phyloP scores from a whole-genome alignment of 2,113 vertebrate genomes.

The Phyllopteryx taeniolatus region DNA sequence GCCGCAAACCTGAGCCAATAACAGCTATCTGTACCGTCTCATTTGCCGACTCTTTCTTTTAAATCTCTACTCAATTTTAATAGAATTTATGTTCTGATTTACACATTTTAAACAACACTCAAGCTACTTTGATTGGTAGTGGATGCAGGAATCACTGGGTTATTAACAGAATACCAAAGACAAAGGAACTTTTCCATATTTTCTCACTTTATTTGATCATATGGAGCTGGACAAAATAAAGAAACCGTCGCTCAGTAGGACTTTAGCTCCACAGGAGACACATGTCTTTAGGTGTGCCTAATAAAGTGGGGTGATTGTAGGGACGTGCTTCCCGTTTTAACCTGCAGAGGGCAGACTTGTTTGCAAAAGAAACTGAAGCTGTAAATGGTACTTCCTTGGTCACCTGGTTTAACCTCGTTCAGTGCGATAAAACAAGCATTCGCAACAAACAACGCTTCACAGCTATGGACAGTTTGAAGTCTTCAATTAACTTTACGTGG shows the following conservation, averaged over 20 bases:
- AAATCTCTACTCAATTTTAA: too few species aligned
- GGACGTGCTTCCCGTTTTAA: background rate
- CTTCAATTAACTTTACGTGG: too few species aligned
- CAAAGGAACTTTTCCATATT: background rate
- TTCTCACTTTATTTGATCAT: background rate
- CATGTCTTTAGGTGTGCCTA: background rate
- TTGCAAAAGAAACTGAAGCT: constrained; percentile 12
- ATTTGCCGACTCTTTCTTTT: too few species aligned
- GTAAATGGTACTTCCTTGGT: constrained; percentile 5
- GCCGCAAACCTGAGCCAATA: too few species aligned
- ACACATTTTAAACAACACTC: too few species aligned
- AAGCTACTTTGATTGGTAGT: too few species aligned
- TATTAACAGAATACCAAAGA: too few species aligned
- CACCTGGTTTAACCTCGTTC: background rate
- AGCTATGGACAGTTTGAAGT: too few species aligned
- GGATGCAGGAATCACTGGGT: too few species aligned
- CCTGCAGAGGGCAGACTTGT: constrained; percentile 71
- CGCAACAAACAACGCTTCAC: too few species aligned
- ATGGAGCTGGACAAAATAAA: background rate
- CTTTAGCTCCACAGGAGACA: background rate
- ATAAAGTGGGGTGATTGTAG: background rate
- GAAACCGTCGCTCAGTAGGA: background rate
- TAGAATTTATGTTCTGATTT: too few species aligned
- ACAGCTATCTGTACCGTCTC: too few species aligned
- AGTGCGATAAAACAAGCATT: background rate